Conservation (phyloP, 2,797 vertebrate species). For the Synanceia verrucosa region DNA sequence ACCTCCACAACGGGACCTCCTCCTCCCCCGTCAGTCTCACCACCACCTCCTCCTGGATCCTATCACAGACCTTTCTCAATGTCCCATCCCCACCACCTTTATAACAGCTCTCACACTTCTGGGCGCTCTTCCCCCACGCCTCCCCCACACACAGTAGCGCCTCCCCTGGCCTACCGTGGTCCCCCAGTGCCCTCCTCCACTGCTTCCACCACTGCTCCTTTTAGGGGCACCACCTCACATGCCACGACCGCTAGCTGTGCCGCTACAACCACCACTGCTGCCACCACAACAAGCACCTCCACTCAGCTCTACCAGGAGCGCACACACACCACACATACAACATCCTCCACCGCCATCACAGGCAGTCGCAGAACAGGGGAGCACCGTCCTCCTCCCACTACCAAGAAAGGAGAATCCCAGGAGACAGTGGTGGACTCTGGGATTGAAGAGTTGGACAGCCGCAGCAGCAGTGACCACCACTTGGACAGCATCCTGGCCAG, state of each 20-base stretch:
- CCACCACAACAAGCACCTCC: constrained; percentile 77
- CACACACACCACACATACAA: constrained; percentile 62
- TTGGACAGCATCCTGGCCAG: constrained; percentile 89
- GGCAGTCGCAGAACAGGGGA: constrained; percentile 77
- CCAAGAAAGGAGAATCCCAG: constrained; percentile 89
- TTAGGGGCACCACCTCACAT: constrained; percentile 62
- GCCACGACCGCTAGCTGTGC: constrained; percentile 71
- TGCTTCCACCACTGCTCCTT: constrained; percentile 52
- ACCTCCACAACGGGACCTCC: constrained; percentile 62
- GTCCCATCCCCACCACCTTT: constrained; percentile 82
- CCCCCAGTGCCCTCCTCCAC: constrained; percentile 46
- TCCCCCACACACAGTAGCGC: constrained; percentile 73
- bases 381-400: constrained; percentile 76
- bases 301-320: constrained; percentile 73
- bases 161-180: constrained; percentile 78
- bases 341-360: constrained; percentile 63
- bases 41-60: constrained; percentile 80
- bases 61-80: constrained; percentile 81
- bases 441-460: constrained; percentile 94
- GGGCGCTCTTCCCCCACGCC: constrained; percentile 85
- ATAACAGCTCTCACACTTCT: constrained; percentile 78
- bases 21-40: constrained; percentile 81
- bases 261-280: constrained; percentile 68
- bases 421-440: constrained; percentile 90
- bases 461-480: constrained; percentile 94